Percentiles rank a stretch among this genome's conserved stretches.
phyloP scores from a whole-genome alignment of 2,113 vertebrate species.

The Emydocephalus ijimae region DNA sequence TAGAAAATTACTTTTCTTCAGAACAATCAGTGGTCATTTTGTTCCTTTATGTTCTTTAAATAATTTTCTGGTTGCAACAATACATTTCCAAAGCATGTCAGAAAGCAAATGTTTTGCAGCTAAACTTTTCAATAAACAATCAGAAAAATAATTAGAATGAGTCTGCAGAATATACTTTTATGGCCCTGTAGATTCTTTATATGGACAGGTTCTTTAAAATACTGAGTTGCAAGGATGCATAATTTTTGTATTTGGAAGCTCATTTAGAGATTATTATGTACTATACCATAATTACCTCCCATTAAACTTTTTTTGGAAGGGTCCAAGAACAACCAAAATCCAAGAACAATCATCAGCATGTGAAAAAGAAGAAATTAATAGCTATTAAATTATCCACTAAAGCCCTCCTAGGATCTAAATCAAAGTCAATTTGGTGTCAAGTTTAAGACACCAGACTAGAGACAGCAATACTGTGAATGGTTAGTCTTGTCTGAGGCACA shows the following conservation, averaged over 20 bases:
- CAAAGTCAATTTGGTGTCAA: neutral
- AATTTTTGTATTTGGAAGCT: neutral
- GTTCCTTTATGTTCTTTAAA: conserved; percentile 13
- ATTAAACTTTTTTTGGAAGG: neutral
- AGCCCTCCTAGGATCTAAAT: neutral
- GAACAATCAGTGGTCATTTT: neutral
- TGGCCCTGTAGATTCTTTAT: neutral
- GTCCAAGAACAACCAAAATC: neutral
- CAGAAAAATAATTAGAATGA: neutral
- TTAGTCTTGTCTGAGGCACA: neutral
- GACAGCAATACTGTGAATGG: neutral
- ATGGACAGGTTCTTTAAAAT: neutral
- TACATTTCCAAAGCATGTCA: neutral
- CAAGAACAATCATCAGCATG: neutral
- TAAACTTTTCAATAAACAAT: neutral
- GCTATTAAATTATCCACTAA: neutral
- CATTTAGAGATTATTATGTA: neutral
- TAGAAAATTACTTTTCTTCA: neutral
- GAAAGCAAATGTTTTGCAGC: neutral
- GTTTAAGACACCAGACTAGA: neutral
- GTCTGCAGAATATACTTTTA: neutral
- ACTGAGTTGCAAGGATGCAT: neutral
- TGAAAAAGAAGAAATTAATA: neutral
- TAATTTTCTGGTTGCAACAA: neutral
- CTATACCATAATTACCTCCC: neutral